phyloP scores from a whole-genome alignment of 2,113 vertebrate genomes.

The Gnathonemus echidnorhynchus region DNA sequence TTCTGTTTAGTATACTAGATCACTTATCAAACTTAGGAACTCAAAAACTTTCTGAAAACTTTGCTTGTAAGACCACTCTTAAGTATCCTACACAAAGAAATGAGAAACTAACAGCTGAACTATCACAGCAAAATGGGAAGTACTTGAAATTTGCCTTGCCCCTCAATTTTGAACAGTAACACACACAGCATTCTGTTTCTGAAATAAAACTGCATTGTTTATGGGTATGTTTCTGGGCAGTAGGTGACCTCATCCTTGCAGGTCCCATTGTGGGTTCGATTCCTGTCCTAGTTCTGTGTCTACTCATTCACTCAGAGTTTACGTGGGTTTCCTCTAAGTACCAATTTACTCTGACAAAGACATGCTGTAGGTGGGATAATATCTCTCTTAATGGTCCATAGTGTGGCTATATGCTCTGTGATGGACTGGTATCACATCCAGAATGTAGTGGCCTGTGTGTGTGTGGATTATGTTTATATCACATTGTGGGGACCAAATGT shows the following conservation, averaged over 20 bases:
- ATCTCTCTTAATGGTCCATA: background rate
- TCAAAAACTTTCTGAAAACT: background rate
- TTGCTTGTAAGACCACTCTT: background rate
- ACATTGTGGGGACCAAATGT: background rate
- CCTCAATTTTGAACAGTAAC: background rate
- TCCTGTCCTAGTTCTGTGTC: background rate
- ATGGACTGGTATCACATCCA: background rate
- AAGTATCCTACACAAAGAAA: background rate
- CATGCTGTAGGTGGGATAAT: background rate
- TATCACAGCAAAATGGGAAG: background rate
- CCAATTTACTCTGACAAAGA: background rate
- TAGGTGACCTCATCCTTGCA: background rate
- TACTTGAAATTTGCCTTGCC: background rate
- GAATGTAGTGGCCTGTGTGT: background rate
- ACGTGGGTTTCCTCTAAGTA: background rate
- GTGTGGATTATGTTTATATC: background rate
- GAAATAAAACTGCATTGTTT: background rate
- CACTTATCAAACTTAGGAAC: background rate
- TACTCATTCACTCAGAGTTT: background rate
- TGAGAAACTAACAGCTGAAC: background rate
- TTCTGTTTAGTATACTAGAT: background rate
- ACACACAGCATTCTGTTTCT: background rate
- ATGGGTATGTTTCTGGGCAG: background rate
- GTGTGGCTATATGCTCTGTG: background rate
- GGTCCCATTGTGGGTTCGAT: background rate